phyloP scores from a whole-genome alignment of 1,140 invertebrate species.

The Galleria mellonella region DNA sequence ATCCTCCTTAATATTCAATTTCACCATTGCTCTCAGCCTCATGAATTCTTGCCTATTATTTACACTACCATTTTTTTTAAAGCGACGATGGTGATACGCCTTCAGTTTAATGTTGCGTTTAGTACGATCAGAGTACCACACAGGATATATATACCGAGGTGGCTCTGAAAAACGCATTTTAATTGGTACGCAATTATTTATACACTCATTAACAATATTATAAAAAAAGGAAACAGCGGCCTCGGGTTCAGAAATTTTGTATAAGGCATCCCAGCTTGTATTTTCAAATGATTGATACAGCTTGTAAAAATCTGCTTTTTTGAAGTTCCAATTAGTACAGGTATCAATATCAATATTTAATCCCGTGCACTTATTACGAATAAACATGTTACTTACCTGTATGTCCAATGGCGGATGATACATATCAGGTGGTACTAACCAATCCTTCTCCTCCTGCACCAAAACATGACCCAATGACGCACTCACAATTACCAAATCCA shows the following conservation, averaged over 20 bases:
- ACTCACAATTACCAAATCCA: constrained; percentile 18
- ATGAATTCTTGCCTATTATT: too few relatives aligned
- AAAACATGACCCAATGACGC: constrained; percentile 1
- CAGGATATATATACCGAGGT: constrained; percentile 1
- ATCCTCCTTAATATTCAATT: too few relatives aligned
- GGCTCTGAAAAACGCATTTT: too few relatives aligned
- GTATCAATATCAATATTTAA: too few relatives aligned
- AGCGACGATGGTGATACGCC: constrained; percentile 15
- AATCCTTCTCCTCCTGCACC: constrained; percentile 1
- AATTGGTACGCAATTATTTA: constrained; percentile 3
- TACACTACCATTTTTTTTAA: constrained; percentile 17
- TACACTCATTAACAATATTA: not conserved
- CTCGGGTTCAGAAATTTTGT: not conserved
- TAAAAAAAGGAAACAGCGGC: constrained; percentile 1
- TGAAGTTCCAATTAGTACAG: constrained; percentile 10
- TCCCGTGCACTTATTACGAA: too few relatives aligned
- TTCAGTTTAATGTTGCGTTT: constrained; percentile 16
- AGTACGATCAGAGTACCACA: constrained; percentile 17
- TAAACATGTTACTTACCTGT: not conserved
- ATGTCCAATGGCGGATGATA: constrained; percentile 10
- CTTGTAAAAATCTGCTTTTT: too few relatives aligned
- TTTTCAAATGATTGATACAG: not conserved
- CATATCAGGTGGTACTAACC: constrained; percentile 7
- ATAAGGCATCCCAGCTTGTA: not conserved
- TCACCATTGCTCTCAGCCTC: too few relatives aligned